Percentiles rank a stretch among this genome's conserved stretches.
phyloP scores from a whole-genome alignment of 1,140 invertebrate species.

The Pseudoatta argentina region DNA sequence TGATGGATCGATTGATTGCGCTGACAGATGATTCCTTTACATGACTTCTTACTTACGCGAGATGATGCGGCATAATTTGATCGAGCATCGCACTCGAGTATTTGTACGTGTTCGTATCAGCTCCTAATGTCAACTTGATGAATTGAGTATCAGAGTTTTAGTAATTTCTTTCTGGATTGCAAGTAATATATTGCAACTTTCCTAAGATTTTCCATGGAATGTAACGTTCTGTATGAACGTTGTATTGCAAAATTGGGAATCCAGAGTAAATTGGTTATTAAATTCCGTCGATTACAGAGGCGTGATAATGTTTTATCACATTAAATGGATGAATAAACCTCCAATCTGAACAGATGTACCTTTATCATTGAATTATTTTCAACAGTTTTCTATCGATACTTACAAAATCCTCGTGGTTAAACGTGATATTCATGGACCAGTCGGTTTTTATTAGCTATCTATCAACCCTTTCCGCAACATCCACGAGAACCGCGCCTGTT shows the following conservation, averaged over 20 bases:
- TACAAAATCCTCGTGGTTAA: not conserved
- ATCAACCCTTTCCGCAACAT: slow-evolving; percentile 37
- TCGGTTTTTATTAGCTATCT: slow-evolving; percentile 32
- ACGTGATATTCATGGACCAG: slow-evolving; percentile 15
- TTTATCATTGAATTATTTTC: slow-evolving; percentile 6
- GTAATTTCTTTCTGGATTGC: slow-evolving; percentile 28
- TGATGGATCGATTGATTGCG: slow-evolving; percentile 68
- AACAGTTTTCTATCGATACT: not conserved
- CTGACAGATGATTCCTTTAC: slow-evolving; percentile 66
- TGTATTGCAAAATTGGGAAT: not conserved
- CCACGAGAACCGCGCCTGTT: slow-evolving; percentile 21
- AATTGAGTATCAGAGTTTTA: slow-evolving; percentile 25
- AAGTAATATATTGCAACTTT: not conserved
- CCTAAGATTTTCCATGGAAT: not conserved
- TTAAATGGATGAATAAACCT: not conserved
- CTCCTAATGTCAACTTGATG: slow-evolving; percentile 52
- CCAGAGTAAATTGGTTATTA: not conserved
- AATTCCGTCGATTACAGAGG: not conserved
- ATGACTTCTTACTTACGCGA: slow-evolving; percentile 71
- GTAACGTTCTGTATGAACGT: not conserved
- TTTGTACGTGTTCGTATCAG: slow-evolving; percentile 49
- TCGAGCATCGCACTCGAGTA: slow-evolving; percentile 32
- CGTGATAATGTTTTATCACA: not conserved
- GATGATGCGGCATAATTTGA: slow-evolving; percentile 40
- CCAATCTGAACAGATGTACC: not conserved